Base-by-base conservation (phyloP, 2,113 vertebrate species). In the Alligator sinensis region DNA sequence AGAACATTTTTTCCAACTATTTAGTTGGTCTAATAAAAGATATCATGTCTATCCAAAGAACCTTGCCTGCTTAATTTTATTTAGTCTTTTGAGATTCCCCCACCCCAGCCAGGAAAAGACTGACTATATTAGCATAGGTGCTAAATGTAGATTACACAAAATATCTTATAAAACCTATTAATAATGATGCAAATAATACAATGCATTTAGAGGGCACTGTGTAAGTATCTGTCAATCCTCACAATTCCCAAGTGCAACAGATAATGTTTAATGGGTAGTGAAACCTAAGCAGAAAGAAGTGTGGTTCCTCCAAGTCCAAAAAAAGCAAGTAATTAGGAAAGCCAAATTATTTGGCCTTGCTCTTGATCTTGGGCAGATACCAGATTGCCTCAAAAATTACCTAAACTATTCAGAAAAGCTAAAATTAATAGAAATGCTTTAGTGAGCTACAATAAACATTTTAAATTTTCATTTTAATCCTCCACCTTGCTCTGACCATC, bases 181-280 rank as follows among this genome's bases (percentile, higher is more conserved):
- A 78, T 18, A 30, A 86, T 74, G 66, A 63, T 4, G n/a, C 21
- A 10, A 0, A 9, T 58, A 34, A 90, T 0, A 5, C 63, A 87
- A 38, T 63, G 59, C n/a, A 9, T 85, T 76, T 80, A 77, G 79
- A 93, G 63, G 95, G 66, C 18, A 1, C 88, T 90, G 86, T 30
- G 82, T 57, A 94, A 90, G 59, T 28, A 82, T 62, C 88, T 62
- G 88, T 88, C 83, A 93, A 90, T 61, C 22, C 24, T 90, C 62
- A 30, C 25, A 91, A 83, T 4, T 30, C 68, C 82, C 64, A 9
- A 0, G 34, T 66, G 62, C 87, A 86, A 94, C 82, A 47, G 89
- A 6, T 30, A 90, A 86, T 7, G 25, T 0, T 17, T 70, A 1
- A 72, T 0, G 80, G 58, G 12, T 75, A 92, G 87, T 0, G 0